Base-by-base conservation (phyloP, 2,113 vertebrate genomes). In the Abramis brama region DNA sequence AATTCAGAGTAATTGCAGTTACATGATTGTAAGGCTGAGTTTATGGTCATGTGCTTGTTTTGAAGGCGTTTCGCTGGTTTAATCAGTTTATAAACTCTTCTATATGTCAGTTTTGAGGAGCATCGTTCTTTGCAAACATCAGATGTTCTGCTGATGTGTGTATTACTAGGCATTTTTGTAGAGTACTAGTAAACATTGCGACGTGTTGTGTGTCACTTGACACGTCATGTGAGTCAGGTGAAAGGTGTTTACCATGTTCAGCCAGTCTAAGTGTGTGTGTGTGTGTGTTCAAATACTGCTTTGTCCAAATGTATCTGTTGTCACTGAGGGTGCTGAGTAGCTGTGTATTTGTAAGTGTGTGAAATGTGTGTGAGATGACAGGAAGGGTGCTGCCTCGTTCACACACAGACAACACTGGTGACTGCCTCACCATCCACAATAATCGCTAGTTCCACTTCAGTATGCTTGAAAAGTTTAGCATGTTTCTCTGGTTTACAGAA, bases 301-400 rank as follows among this genome's bases (percentile, higher is more conserved):
- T 23, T 2, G 21, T 43, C 60, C n/a, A 25, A 12, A 62, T 25
- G 3, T 71, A 36, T 73, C 30, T 39, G 47, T 19, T 55, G 25
- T 55, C 6, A 30, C 11, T 15, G n/a, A 76, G n/a, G 52, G 30
- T 30, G 36, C 7, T 81, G 47, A 39, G 17, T 11, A 57, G 45
- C 21, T 21, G 23, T 82, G 55, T 76, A 52, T 57, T 21, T 57
- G 52, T 17, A 21, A 19, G 25, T 55, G 55, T 75, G 85, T 80
- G 82, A 77, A 79, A 33, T 21, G 8, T 39, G 39, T 39, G 43
- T 9, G 3, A 75, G 66, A 75, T 80, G 74, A 70, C 80, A 84
- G 86, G 79, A 89, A 89, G 68, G 60, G 60, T 85, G 59, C 79
- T 68, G 36, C 75, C 62, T 43, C 74, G 59, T 57, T 59, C 36